phyloP scores from a whole-genome alignment of 2,113 vertebrate genomes.

The Tauraco erythrolophus region DNA sequence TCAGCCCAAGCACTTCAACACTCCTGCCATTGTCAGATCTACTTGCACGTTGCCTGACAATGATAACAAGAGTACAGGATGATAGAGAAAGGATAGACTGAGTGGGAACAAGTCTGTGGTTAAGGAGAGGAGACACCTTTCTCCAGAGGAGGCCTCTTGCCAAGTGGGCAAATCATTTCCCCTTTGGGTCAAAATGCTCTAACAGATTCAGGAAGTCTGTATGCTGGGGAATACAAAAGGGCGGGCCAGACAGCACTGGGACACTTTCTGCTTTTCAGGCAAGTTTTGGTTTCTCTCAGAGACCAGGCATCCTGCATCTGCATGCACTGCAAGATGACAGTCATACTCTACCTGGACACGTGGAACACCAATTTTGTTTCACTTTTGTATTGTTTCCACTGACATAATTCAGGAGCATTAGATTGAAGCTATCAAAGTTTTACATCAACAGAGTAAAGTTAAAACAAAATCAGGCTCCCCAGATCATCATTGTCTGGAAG shows the following conservation, averaged over 20 bases:
- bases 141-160: not conserved
- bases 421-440: not conserved
- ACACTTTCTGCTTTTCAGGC: not conserved
- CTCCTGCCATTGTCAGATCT: not conserved
- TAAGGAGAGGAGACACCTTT: not conserved
- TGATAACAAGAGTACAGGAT: not conserved
- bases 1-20: not conserved
- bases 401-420: not conserved
- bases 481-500: not conserved
- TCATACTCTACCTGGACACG: not conserved
- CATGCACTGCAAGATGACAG: not conserved
- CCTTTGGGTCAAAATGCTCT: not conserved
- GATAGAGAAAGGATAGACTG: not conserved
- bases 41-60: not conserved
- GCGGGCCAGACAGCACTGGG: not conserved
- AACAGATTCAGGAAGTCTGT: not conserved
- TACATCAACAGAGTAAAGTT: not conserved
- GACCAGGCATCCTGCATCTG: rapidly evolving
- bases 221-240: not conserved
- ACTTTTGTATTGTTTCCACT: not conserved
- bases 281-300: not conserved
- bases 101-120: not conserved
- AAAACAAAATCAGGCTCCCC: not conserved
- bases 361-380: not conserved
- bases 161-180: not conserved